These are phyloP conservation scores for Xestia xanthographa DNA, from an alignment of 2,888 invertebrate genomes.

Conservation along the genomic window DNA sequence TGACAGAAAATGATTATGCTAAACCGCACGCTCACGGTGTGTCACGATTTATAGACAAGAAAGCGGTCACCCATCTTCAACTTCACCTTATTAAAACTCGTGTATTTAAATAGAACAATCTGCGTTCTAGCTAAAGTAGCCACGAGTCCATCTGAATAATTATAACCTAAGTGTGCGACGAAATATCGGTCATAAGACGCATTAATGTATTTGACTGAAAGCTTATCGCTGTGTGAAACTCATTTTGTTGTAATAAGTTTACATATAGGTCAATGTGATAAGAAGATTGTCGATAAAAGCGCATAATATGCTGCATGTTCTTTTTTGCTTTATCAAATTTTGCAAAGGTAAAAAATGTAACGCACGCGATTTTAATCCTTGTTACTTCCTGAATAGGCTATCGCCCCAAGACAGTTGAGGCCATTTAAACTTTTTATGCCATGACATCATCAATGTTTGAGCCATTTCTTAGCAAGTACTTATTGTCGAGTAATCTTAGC, in stretches of 20 bases:
- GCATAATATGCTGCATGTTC: slow-evolving; percentile 43
- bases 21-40: neutral
- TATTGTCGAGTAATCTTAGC: slow-evolving; percentile 32
- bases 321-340: slow-evolving; percentile 21
- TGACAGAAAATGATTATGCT: slow-evolving; percentile 1
- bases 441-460: slow-evolving; percentile 42
- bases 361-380: neutral
- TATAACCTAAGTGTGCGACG: slow-evolving; percentile 49
- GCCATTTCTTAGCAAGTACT: slow-evolving; percentile 40
- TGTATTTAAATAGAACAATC: slow-evolving; percentile 9
- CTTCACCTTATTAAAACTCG: slow-evolving; percentile 4
- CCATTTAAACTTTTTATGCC: slow-evolving; percentile 29
- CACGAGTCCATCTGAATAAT: slow-evolving; percentile 33
- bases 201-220: slow-evolving; percentile 59
- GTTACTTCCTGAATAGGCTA: slow-evolving; percentile 17
- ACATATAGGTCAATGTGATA: slow-evolving; percentile 70
- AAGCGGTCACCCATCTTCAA: slow-evolving; percentile 15
- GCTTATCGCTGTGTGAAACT: slow-evolving; percentile 64
- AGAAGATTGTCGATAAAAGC: slow-evolving; percentile 65
- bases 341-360: neutral
- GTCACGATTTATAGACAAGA: slow-evolving; percentile 12
- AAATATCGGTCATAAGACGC: slow-evolving; percentile 62
- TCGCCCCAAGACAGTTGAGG: slow-evolving; percentile 8
- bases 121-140: slow-evolving; percentile 28
- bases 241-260: slow-evolving; percentile 63